phyloP scores from a whole-genome alignment of 1,140 invertebrate species.

The Rhagoletis pomonella region DNA sequence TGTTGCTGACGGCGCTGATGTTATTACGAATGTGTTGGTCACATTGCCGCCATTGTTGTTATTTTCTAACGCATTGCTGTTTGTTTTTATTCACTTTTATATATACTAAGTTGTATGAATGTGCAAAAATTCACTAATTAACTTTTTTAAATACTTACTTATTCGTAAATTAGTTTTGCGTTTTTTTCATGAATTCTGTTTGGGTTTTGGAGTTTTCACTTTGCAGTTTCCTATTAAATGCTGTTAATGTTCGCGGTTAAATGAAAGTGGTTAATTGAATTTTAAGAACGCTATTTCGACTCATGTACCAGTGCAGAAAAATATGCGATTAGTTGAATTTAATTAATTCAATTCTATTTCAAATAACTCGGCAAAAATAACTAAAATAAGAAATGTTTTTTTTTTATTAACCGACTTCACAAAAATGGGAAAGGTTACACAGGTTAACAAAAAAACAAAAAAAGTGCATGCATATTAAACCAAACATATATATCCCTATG shows the following conservation, averaged over 20 bases:
- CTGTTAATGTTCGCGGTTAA: not conserved
- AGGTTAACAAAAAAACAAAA: no score
- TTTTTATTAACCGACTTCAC: no score
- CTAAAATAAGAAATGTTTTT: no score
- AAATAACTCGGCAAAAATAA: no score
- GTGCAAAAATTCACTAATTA: slow-evolving; percentile 48
- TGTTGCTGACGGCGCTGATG: slow-evolving; percentile 7
- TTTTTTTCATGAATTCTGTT: not conserved
- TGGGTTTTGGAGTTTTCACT: slow-evolving; percentile 31
- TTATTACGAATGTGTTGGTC: not conserved
- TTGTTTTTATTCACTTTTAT: not conserved
- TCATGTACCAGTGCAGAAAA: no score
- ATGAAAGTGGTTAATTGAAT: no score
- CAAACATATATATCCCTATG: no score
- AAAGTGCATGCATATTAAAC: no score
- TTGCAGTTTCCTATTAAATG: slow-evolving; percentile 2
- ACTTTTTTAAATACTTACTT: slow-evolving; percentile 21
- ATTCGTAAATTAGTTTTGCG: slow-evolving; percentile 5
- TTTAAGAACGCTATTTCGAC: not conserved
- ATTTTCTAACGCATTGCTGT: not conserved
- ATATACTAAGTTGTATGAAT: no score
- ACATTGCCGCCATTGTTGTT: not conserved
- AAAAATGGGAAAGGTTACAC: no score
- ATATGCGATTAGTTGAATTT: no score
- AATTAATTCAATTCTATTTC: no score